A percentile compares a stretch with the other conserved stretches of the same genome.
Evolutionary conservation across 1,140 invertebrate species (phyloP).

Genomic region (Zaprionus africanus): DNA sequence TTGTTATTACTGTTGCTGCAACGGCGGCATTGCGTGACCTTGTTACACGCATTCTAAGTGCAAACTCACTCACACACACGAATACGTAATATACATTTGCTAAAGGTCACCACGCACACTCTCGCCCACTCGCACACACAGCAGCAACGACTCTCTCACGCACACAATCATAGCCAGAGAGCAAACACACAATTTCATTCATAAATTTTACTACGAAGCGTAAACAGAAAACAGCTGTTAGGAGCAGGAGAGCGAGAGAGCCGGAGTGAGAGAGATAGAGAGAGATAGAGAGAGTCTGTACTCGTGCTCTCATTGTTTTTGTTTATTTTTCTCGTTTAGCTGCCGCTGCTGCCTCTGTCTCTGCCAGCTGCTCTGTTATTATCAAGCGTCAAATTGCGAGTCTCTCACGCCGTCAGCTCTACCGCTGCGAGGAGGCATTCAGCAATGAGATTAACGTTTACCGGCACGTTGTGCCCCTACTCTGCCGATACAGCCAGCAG

Average conservation of each 20-base stretch:
- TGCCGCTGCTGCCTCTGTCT: conserved; percentile 25
- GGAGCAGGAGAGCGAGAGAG: conserved; percentile 10
- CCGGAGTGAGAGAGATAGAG: background rate
- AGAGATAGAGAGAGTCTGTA: no score
- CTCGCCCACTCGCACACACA: conserved; percentile 35
- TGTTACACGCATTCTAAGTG: conserved; percentile 79
- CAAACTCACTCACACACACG: conserved; percentile 51
- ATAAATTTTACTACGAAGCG: conserved; percentile 62
- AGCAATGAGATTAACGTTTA: conserved; percentile 80
- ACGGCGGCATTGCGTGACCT: conserved; percentile 64
- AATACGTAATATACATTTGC: conserved; percentile 75
- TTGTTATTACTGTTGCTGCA: conserved; percentile 40
- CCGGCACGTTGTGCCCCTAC: conserved; percentile 67
- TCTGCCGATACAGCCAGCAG: conserved; percentile 61
- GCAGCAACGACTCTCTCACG: conserved; percentile 45
- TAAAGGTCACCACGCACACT: conserved; percentile 77
- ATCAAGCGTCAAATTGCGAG: conserved; percentile 81
- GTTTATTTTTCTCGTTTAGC: conserved; percentile 46
- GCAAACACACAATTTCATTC: conserved; percentile 58
- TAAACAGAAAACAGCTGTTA: conserved; percentile 79
- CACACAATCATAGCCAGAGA: conserved; percentile 32
- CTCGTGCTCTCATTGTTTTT: conserved; percentile 42
- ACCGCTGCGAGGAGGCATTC: conserved; percentile 80
- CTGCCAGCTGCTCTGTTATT: conserved; percentile 66
- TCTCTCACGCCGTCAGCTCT: conserved; percentile 73